Evolutionary conservation across 1,140 invertebrate genomes (phyloP), one percentile per base, ranked within the genome.

Genomic region (Papilio helenus): DNA sequence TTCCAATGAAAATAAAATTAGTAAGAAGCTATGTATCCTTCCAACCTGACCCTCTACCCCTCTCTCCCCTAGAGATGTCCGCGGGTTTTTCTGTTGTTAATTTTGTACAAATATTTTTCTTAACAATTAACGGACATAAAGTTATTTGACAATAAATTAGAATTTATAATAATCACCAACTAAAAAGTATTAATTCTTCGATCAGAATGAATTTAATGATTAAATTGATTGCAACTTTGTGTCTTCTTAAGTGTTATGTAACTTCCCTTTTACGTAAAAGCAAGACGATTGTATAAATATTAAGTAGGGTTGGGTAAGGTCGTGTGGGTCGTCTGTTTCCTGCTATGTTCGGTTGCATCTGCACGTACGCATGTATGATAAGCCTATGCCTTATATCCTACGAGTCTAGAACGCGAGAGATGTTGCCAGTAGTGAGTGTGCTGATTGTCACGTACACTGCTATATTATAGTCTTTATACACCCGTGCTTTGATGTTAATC

Each of bases 341-440:
- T 18, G 55, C 55, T n/a, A 39, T 39, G 9, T 29, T 3, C 18
- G 29, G 14, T 29, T 39, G 68, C 23, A 34, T 39, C 26, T 34
- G 68, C 23, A 14, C 26, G 10, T 18, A 29, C 29, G 26, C 34
- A 71, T 71, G 68, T 39, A 39, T 16, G 65, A 71, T 71, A 34
- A 71, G 29, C 29, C 29, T 39, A 23, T 39, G 12, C 65, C 1
- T 4, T 71, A 39, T 23, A 71, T 39, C 34, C 46, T 80, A 55
- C 72, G 78, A 81, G 55, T 58, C 3, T 58, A 58, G 20, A 58
- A 20, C 55, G 10, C 49, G 49, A 16, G 44, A 46, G 34, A 39
- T 46, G 49, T 51, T 55, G 18, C 18, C 18, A n/a, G 5, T 46
- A 14, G 12, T 46, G 81, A 80, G 82, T 81, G 81, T 82, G 81